phyloP scores from a whole-genome alignment of 2,113 vertebrate genomes.

The Casuarius casuarius region DNA sequence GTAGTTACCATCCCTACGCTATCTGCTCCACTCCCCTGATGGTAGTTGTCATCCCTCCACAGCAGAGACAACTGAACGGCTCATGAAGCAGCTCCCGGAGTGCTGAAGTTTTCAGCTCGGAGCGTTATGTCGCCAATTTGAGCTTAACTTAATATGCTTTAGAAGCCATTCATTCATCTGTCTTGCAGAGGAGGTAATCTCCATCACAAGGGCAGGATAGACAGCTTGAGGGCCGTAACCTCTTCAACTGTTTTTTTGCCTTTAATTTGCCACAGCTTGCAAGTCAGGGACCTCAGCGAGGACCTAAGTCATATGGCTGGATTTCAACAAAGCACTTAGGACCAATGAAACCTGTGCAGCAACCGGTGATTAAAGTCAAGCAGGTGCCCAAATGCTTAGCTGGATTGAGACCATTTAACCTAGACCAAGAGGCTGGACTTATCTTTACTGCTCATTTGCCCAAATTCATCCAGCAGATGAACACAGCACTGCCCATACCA shows the following conservation, averaged over 20 bases:
- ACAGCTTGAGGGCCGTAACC: constrained; percentile 23
- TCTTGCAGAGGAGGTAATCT: constrained; percentile 22
- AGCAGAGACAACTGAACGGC: neutral
- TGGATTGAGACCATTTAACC: neutral
- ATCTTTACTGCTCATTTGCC: neutral
- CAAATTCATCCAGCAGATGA: neutral
- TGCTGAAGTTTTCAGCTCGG: neutral
- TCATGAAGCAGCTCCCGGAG: constrained; percentile 38
- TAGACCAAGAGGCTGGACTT: neutral
- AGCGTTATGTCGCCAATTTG: neutral
- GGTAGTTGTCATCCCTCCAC: neutral
- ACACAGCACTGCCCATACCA: neutral
- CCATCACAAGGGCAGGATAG: constrained; percentile 31
- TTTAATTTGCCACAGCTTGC: constrained; percentile 41
- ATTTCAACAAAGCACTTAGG: constrained; percentile 16
- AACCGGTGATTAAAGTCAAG: neutral
- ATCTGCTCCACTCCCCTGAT: neutral
- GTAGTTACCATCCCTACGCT: neutral
- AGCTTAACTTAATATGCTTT: neutral
- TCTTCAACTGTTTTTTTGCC: constrained; percentile 2
- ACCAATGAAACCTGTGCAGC: neutral
- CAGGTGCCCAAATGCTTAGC: constrained; percentile 16
- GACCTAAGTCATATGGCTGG: neutral
- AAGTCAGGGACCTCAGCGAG: constrained; percentile 10
- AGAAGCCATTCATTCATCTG: constrained; percentile 4